Base-by-base conservation (phyloP, 2,888 invertebrate species). In the Calliopum simillimum region DNA sequence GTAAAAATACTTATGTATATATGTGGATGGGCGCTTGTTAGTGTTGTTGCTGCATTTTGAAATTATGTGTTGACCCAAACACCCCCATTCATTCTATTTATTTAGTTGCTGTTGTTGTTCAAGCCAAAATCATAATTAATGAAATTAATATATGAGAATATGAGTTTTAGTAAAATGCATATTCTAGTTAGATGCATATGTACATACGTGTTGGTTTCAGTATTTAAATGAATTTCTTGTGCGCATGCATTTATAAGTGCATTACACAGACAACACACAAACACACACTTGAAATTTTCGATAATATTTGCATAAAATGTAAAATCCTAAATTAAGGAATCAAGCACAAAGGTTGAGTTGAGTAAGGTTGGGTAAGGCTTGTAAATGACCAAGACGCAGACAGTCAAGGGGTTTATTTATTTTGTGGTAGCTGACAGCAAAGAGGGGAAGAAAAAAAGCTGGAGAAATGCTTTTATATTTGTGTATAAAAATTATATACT, bases 241-340 rank as follows among this genome's bases (percentile, higher is more conserved):
- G 33, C 33, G 6, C 46, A 46, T 13, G 16, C 4, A 49, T 14
- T 47, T 25, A 8, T 62, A n/a, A 12, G 46, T 14, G 13, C 65
- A 69, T 67, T 63, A 68, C 56, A 46, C 68, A 44, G 33, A 68
- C 44, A 58, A n/a, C 19, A n/a, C 43, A 68, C 53, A 56, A 51
- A 69, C 47, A 63, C 61, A 61, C 55, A 64, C 12, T 55, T 76
- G 78, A 77, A 81, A 82, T 78, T 76, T 79, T 81, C 81, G 82
- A 80, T 80, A 81, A 75, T 75, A 75, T 74, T 75, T 74, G 75
- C 73, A 76, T 75, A 75, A 75, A 79, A 80, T 79, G 81, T 76
- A 82, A 81, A 67, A 80, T 81, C 79, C 79, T 79, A 81, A 82
- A 80, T 81, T 81, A 81, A 79, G 79, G 73, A 70, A 61, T 62